Evolutionary conservation across 2,888 invertebrate genomes (phyloP).

Genomic region (Drosophila neotestacea): DNA sequence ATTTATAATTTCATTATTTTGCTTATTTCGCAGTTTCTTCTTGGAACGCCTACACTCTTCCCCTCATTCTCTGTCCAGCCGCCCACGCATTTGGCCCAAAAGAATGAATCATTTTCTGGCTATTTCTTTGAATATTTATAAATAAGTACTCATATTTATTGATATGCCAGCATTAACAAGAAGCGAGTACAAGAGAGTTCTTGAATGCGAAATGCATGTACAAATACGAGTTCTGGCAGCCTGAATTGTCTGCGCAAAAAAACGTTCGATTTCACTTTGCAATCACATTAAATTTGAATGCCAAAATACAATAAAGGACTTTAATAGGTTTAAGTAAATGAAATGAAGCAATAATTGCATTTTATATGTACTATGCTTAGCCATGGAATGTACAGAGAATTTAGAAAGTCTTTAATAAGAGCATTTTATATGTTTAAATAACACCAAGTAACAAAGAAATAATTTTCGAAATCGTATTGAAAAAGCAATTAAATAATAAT

Average conservation of each 20-base stretch:
- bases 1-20: slow-evolving; percentile 32
- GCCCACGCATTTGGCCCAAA: slow-evolving; percentile 58
- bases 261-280: slow-evolving; percentile 32
- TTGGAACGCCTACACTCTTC: slow-evolving; percentile 19
- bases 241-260: slow-evolving; percentile 21
- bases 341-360: not conserved
- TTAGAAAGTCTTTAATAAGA: not conserved
- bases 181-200: slow-evolving; percentile 4
- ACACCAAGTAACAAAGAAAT: no score
- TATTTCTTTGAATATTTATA: slow-evolving; percentile 63
- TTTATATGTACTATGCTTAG: no score
- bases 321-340: not conserved
- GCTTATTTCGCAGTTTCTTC: slow-evolving; percentile 63
- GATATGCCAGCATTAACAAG: slow-evolving; percentile 37
- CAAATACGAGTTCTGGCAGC: no score
- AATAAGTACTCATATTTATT: slow-evolving; percentile 38
- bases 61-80: slow-evolving; percentile 37
- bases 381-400: no score
- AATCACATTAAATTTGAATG: slow-evolving; percentile 27
- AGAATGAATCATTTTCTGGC: slow-evolving; percentile 52
- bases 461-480: no score
- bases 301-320: slow-evolving; percentile 5
- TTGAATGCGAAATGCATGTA: slow-evolving; percentile 5
- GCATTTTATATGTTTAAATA: no score
- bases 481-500: no score